Evolutionary conservation across 1,140 invertebrate genomes (phyloP).

Genomic region (Penaeus vannamei): DNA sequence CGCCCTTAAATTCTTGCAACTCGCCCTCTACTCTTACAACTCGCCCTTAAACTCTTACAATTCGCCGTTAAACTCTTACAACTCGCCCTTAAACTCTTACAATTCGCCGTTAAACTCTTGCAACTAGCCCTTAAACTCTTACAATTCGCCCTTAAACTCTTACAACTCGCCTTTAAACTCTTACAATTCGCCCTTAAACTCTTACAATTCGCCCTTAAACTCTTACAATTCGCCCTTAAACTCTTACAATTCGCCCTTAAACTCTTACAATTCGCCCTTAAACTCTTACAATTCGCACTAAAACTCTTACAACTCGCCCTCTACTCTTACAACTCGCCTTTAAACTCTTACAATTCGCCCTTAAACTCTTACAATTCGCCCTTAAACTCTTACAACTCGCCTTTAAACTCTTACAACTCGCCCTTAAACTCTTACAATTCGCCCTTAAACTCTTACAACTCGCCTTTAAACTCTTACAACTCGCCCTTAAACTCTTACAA

Average conservation of each 20-base stretch:
- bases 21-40: background rate
- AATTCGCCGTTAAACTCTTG: background rate
- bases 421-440: no score
- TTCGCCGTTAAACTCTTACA: no score
- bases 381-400: background rate
- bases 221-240: background rate
- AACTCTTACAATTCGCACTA: background rate
- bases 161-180: no score
- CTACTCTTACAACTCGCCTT: background rate
- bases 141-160: background rate
- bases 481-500: background rate
- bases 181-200: background rate
- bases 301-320: background rate
- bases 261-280: background rate
- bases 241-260: background rate
- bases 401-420: background rate
- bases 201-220: background rate
- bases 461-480: background rate
- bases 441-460: no score
- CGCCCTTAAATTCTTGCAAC: background rate
- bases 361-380: background rate
- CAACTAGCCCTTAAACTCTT: background rate
- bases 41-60: no score
- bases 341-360: no score
- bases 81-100: background rate